Base-by-base conservation (phyloP, 2,888 invertebrate genomes). In the Chaetoderma sp. region DNA sequence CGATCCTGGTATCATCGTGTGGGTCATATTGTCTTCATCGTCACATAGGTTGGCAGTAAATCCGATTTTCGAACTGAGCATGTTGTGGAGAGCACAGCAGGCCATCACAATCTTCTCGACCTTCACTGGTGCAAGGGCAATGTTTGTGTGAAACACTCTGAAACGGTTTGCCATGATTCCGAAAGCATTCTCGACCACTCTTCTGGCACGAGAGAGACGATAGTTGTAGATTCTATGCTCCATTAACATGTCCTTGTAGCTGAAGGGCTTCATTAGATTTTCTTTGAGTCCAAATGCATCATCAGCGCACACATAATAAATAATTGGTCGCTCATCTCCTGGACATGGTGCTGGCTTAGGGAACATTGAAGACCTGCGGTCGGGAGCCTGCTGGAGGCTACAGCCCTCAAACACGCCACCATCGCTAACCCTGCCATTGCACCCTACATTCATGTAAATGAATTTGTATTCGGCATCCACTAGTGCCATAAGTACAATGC, bases 391-490 rank as follows among this genome's bases (percentile, higher is more conserved):
- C n/a, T n/a, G n/a, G 8, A 61, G 45, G 25, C 18, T 18, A 25
- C 27, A 13, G 6, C 18, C 25, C n/a, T 32, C 61, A 18, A 47
- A 28, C 13, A 42, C 25, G 18, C 57, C 58, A 18, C 27, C 58
- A 39, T 58, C 58, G 27, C 28, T 27, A 8, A 45, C 27, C n/a
- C 58, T 27, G 8, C 57, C 63, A 45, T 56, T 56, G 5, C 44
- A 45, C 10, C 62, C 55, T 39, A 45, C 55, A 32, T 63, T 45
- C 13, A 62, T 47, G 32, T 55, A 45, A 6, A 65, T 54, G 36
- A 63, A 65, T 64, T 65, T 49, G 28, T 65, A 65, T 10, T 59
- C 36, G 8, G 57, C 62, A 62, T 60, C 33, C 2, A 62, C 62
- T 18, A 62, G 39, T 36, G 61, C 65, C 61, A 63, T 39, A 18